These are phyloP conservation scores for Drosophila seclusa DNA, from an alignment of 2,888 invertebrate genomes.

Conservation along the genomic window DNA sequence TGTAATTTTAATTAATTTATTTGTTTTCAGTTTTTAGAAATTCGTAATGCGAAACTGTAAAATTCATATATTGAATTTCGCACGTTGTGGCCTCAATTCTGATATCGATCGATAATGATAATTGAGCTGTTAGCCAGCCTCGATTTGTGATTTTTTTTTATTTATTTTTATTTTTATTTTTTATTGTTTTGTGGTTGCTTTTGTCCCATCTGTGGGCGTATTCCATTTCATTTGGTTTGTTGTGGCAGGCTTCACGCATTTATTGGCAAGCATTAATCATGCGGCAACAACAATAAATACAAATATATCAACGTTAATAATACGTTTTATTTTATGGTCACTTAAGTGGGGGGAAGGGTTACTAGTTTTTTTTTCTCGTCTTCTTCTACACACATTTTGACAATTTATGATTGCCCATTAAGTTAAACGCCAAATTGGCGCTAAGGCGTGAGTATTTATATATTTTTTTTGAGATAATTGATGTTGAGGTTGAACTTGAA, in stretches of 20 bases:
- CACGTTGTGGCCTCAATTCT: conserved; percentile 68
- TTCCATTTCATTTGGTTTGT: conserved; percentile 48
- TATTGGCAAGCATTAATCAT: conserved; percentile 73
- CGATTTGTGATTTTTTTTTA: conserved; percentile 32
- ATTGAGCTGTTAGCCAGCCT: conserved; percentile 62
- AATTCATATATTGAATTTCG: conserved; percentile 54
- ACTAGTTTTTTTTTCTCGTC: conserved; percentile 45
- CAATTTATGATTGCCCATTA: conserved; percentile 75
- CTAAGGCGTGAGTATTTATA: conserved; percentile 62
- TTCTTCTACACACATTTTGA: conserved; percentile 44
- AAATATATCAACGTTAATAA: conserved; percentile 62
- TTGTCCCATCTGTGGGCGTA: conserved; percentile 68
- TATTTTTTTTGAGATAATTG: conserved; percentile 51
- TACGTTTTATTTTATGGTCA: conserved; percentile 36
- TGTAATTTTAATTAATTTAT: conserved; percentile 78
- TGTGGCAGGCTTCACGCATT: conserved; percentile 64
- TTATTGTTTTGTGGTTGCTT: conserved; percentile 9
- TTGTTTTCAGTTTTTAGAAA: conserved; percentile 48
- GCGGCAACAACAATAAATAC: conserved; percentile 39
- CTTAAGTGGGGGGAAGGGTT: conserved; percentile 1
- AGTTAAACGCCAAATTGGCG: conserved; percentile 74
- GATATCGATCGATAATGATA: conserved; percentile 64
- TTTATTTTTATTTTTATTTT: neutral
- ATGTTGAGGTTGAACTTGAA: conserved; percentile 54
- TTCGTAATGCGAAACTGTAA: conserved; percentile 46